Evolutionary conservation across 1,140 invertebrate species (phyloP).

Genomic region (Diabrotica virgifera): DNA sequence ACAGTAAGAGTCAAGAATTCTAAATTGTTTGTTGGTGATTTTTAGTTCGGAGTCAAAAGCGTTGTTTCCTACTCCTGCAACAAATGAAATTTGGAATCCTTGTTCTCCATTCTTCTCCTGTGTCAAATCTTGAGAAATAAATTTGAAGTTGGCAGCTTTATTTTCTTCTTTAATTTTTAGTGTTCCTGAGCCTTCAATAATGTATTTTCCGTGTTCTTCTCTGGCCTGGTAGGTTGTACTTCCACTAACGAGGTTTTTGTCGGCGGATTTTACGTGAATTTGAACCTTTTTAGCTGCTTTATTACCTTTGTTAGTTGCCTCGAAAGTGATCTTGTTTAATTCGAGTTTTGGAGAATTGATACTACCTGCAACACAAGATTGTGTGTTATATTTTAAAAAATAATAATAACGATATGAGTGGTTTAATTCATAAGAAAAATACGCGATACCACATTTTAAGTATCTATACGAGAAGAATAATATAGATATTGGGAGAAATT

Average conservation of each 20-base stretch:
- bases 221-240: constrained; percentile 64
- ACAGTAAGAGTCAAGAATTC: constrained; percentile 67
- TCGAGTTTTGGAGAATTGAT: constrained; percentile 66
- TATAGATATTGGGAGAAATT: too few relatives aligned
- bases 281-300: constrained; percentile 54
- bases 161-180: constrained; percentile 63
- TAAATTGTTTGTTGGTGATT: constrained; percentile 66
- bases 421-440: too few relatives aligned
- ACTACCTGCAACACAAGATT: constrained; percentile 39
- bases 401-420: too few relatives aligned
- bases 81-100: constrained; percentile 59
- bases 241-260: constrained; percentile 65
- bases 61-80: constrained; percentile 52
- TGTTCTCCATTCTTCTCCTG: constrained; percentile 58
- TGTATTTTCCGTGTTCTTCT: constrained; percentile 66
- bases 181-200: constrained; percentile 67
- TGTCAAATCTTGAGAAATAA: constrained; percentile 60
- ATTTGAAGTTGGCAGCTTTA: constrained; percentile 68
- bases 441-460: too few relatives aligned
- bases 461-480: too few relatives aligned
- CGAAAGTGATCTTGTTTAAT: constrained; percentile 62
- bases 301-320: constrained; percentile 60
- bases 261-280: constrained; percentile 59
- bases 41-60: constrained; percentile 63
- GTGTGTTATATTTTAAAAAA: too few relatives aligned